Base-by-base conservation (phyloP, 2,797 vertebrate species). In the Lutjanus campechanus region DNA sequence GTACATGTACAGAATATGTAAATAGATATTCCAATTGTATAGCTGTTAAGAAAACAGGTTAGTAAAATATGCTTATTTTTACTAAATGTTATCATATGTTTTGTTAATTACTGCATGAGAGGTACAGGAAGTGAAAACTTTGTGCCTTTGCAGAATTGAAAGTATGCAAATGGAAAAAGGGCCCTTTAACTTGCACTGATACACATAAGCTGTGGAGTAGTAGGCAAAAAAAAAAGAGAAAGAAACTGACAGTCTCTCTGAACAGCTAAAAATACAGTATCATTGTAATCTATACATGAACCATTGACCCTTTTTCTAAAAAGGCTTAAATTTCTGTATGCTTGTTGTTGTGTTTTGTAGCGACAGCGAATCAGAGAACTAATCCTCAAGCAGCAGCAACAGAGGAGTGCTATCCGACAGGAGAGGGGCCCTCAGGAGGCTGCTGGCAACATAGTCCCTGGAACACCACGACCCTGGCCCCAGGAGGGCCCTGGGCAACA, bases 381-480 rank as follows among this genome's bases (percentile, higher is more conserved):
- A 66, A 96, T 99, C 82, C 95, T 99, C 0, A 97, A 98, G 76
- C 98, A 99, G 61, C 98, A 99, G 56, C 97, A 99, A 88, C 98
- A 99, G 90, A 97, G 98, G 89, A 98, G 95, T 69, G 97, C 97
- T 0, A 95, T 95, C 81, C 97, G 98, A 5, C 98, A 97, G 92
- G 98, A 99, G 79, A 97, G 98, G 72, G 92, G 94, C 64, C 84
- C 96, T 40, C 96, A 95, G 83, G 98, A 99, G 0, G 73, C 94
- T 60, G 44, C 93, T 56, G 81, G 89, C 5, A 89, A 89, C 84
- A 81, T 97, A 55, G 87, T 91, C 61, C 89, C 95, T 10, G 88
- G 94, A 82, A 92, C 96, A 51, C 95, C 95, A 76, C 95, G 96
- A 50, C 97, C 97, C 0, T 99, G 98, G 98, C 96, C 95, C 69